Base-by-base conservation (phyloP, 2,888 invertebrate species). In the Eupithecia insigniata region DNA sequence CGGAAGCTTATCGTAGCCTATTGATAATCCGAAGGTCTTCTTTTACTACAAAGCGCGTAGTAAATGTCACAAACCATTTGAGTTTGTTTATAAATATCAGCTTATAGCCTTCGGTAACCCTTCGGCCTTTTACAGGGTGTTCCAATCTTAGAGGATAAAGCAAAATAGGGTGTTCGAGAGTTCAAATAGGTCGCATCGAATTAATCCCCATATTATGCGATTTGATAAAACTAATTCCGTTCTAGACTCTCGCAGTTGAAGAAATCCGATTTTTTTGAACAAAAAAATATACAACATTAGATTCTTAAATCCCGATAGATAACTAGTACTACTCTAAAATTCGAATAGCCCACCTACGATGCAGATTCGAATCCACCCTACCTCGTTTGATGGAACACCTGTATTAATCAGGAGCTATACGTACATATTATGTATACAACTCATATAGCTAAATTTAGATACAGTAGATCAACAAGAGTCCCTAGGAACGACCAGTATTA, bases 41-140 rank as follows among this genome's bases (percentile, higher is more conserved):
- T 55, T 55, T 55, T 26, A 55, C 55, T 14, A 55, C 26, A 26
- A 51, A 51, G 22, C 51, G 12, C 12, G 5, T 26, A 26, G 26
- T 55, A 55, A 55, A 55, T 55, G 55, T 26, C 26, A 60, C 30
- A 60, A 30, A 60, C 10, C 18, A 30, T 55, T 55, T 12, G 12
- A 28, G 60, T 60, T 60, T 64, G 36, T 64, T 64, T 64, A 60
- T 30, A 60, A 18, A 30, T 60, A 60, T 60, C 60, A 30, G 16
- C 60, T n/a, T 18, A 55, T 26, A 55, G 30, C 28, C 60, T 60
- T 60, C 60, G 60, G 30, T 60, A 30, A 60, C 60, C 60, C 60
- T 30, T 30, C 60, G 60, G 60, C 7, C 30, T 30, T 18, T 7
- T 18, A 55, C 26, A 55, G 55, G 55, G 55, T 26, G 55, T 26